Conservation (phyloP, 2,888 invertebrate genomes). For the Leptinotarsa peninsularis region DNA sequence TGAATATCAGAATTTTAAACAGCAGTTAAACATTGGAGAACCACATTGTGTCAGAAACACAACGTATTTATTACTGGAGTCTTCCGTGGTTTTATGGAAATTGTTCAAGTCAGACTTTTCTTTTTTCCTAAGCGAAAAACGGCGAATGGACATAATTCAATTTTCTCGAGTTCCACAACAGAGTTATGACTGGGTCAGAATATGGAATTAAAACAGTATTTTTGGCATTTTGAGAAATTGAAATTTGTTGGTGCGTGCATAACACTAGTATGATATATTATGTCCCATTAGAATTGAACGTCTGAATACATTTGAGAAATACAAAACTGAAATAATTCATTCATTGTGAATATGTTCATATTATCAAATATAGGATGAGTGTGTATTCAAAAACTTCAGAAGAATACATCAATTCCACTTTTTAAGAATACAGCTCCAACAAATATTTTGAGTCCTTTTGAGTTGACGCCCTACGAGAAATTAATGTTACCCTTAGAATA, state of each 20-base stretch:
- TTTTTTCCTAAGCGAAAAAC: slow-evolving; percentile 16
- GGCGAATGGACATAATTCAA: slow-evolving; percentile 21
- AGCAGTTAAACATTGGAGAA: slow-evolving; percentile 20
- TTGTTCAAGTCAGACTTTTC: slow-evolving; percentile 18
- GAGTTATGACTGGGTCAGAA: slow-evolving; percentile 19
- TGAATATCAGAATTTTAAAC: slow-evolving; percentile 21
- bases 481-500: too few relatives aligned
- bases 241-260: background rate
- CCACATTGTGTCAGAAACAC: slow-evolving; percentile 26
- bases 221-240: background rate
- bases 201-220: slow-evolving; percentile 6
- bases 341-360: too few relatives aligned
- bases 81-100: slow-evolving; percentile 24
- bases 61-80: slow-evolving; percentile 24
- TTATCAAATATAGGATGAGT: too few relatives aligned
- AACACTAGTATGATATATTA: too few relatives aligned
- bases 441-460: too few relatives aligned
- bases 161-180: slow-evolving; percentile 16
- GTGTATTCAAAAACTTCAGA: too few relatives aligned
- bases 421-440: too few relatives aligned
- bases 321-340: too few relatives aligned
- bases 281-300: too few relatives aligned
- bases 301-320: too few relatives aligned
- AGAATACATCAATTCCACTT: too few relatives aligned
- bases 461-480: too few relatives aligned